Percentiles rank a stretch among this genome's conserved stretches.
phyloP scores from a whole-genome alignment of 2,113 vertebrate species.

The Solea solea region DNA sequence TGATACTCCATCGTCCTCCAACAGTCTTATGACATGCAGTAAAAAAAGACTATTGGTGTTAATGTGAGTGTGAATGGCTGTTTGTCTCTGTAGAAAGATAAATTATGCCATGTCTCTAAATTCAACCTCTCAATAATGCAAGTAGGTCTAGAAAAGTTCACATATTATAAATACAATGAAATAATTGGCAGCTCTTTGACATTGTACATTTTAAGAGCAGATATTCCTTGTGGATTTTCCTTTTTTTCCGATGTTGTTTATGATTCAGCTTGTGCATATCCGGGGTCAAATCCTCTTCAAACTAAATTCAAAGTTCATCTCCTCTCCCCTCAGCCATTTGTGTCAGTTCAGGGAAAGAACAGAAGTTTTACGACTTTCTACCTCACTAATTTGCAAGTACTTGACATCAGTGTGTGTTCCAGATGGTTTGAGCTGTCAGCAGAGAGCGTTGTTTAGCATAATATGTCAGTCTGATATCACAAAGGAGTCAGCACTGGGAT shows the following conservation, averaged over 20 bases:
- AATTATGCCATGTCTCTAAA: too few relatives aligned
- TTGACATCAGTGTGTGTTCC: constrained; percentile 32
- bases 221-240: constrained; percentile 3
- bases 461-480: constrained; percentile 33
- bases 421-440: constrained; percentile 51
- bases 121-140: too few relatives aligned
- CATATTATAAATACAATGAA: too few relatives aligned
- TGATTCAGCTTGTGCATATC: constrained; percentile 24
- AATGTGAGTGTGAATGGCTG: too few relatives aligned
- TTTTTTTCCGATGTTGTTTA: background rate
- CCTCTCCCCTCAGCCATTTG: constrained; percentile 31
- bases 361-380: constrained; percentile 29
- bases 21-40: too few relatives aligned
- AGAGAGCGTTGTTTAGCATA: constrained; percentile 17
- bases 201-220: background rate
- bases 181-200: background rate
- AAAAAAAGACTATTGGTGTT: too few relatives aligned
- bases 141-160: too few relatives aligned
- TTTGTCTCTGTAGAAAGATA: too few relatives aligned
- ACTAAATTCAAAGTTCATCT: constrained; percentile 4
- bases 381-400: constrained; percentile 48
- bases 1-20: too few relatives aligned
- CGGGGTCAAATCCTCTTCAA: constrained; percentile 31
- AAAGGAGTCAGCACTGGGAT: constrained; percentile 25
- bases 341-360: constrained; percentile 37